phyloP scores from a whole-genome alignment of 2,888 invertebrate genomes.

The Cephus pulcher region DNA sequence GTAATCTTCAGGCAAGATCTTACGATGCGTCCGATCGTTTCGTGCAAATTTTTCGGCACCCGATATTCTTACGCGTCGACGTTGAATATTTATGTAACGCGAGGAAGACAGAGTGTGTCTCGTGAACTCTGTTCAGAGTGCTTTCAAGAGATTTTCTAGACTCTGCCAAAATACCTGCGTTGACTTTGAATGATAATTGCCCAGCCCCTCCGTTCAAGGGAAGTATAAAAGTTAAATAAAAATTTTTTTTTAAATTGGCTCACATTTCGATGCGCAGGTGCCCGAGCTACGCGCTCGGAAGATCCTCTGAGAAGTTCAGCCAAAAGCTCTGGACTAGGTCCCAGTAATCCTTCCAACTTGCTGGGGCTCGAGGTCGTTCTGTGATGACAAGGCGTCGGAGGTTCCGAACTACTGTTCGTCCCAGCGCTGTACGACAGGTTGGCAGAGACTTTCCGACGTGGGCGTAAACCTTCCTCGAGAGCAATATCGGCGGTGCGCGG shows the following conservation, averaged over 20 bases:
- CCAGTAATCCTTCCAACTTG: conserved; percentile 75
- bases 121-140: not conserved
- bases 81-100: not conserved
- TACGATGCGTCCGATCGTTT: not conserved
- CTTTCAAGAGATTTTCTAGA: not conserved
- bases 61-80: not conserved
- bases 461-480: conserved; percentile 58
- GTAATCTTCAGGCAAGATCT: not conserved
- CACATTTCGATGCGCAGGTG: conserved; percentile 56
- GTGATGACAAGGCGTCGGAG: conserved; percentile 75
- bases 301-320: conserved; percentile 83
- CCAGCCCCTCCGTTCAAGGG: not conserved
- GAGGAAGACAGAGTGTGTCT: not conserved
- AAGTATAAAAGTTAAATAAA: not conserved
- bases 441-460: conserved; percentile 74
- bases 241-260: conserved; percentile 34
- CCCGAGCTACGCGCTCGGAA: conserved; percentile 78
- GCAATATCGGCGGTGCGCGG: conserved; percentile 68
- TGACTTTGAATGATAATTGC: not conserved
- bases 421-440: conserved; percentile 66
- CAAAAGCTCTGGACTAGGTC: conserved; percentile 76
- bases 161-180: not conserved
- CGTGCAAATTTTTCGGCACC: not conserved
- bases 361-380: conserved; percentile 84
- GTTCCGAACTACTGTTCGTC: conserved; percentile 56